These are phyloP conservation scores for Tapirus indicus DNA, from an alignment of 2,797 vertebrate genomes.

Conservation along the genomic window DNA sequence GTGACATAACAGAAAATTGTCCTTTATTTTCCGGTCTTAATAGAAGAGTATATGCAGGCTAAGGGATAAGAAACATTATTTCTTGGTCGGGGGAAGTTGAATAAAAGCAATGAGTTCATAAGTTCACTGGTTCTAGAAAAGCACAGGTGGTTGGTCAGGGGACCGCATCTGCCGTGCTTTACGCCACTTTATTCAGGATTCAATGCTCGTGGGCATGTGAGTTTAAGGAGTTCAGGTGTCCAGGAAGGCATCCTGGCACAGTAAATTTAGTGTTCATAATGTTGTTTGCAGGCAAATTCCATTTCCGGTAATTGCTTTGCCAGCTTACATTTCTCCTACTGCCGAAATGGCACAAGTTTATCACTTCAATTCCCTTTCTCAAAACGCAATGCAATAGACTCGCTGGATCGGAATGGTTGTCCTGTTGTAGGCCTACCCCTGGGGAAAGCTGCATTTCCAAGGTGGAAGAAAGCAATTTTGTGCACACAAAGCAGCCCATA, in stretches of 20 bases:
- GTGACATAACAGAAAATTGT: slow-evolving; percentile 41
- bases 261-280: not conserved
- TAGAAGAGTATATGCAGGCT: slow-evolving; percentile 3
- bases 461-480: slow-evolving; percentile 61
- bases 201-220: not conserved
- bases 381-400: not conserved
- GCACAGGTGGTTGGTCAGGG: not conserved
- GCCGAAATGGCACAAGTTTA: not conserved
- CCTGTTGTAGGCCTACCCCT: slow-evolving; percentile 8
- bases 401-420: not conserved
- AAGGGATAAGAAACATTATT: slow-evolving; percentile 47
- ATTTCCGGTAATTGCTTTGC: slow-evolving; percentile 43
- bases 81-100: not conserved
- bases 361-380: not conserved
- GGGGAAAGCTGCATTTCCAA: slow-evolving; percentile 28
- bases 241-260: not conserved
- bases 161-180: not conserved
- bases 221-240: not conserved
- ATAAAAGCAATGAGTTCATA: not conserved
- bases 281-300: slow-evolving; percentile 23
- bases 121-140: slow-evolving; percentile 13
- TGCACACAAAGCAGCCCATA: slow-evolving; percentile 19
- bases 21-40: slow-evolving; percentile 63
- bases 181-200: not conserved
- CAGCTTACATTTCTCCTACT: not conserved